Evolutionary conservation across 1,140 invertebrate species (phyloP).

Genomic region (Formica exsecta): DNA sequence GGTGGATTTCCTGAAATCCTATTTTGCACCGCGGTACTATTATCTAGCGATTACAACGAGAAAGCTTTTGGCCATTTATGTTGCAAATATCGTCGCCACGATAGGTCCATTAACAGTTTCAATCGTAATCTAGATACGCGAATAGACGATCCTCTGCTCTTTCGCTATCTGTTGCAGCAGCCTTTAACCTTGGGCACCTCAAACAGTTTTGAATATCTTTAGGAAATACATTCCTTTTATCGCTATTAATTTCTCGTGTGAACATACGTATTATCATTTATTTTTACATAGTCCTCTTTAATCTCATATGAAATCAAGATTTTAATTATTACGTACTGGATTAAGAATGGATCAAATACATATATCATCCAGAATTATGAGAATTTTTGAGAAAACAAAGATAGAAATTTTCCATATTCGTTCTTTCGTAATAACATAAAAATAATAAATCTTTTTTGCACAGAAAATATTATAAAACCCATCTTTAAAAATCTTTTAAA

Average conservation of each 20-base stretch:
- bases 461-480: not conserved
- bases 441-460: not conserved
- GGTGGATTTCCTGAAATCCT: not conserved
- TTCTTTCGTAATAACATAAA: not conserved
- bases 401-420: not conserved
- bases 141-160: not conserved
- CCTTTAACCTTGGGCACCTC: conserved; percentile 17
- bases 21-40: conserved; percentile 5
- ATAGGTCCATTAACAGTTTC: conserved; percentile 46
- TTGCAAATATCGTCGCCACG: conserved; percentile 36
- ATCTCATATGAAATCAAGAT: not conserved
- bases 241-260: conserved; percentile 39
- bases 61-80: conserved; percentile 45
- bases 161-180: not conserved
- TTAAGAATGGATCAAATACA: not conserved
- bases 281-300: conserved; percentile 1
- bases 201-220: conserved; percentile 20
- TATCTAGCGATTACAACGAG: conserved; percentile 42
- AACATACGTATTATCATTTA: conserved; percentile 32
- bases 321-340: not conserved
- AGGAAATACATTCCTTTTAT: conserved; percentile 4
- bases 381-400: not conserved
- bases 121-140: conserved; percentile 38
- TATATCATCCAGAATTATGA: not conserved
- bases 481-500: too few species aligned